Conservation (phyloP, 2,888 invertebrate genomes). For the Drosophila barbarae region DNA sequence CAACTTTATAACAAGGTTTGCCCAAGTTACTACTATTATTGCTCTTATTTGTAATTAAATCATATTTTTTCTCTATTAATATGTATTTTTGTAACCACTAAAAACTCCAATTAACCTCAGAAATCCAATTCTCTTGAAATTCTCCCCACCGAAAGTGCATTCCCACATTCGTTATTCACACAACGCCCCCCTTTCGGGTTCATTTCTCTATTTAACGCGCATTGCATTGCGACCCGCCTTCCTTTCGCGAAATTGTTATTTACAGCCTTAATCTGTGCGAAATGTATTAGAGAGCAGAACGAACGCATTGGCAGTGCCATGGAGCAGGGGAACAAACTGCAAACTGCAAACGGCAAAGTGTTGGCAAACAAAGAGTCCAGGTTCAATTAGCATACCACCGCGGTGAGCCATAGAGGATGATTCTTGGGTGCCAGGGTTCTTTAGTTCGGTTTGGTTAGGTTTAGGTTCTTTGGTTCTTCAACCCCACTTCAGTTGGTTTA, state of each 20-base stretch:
- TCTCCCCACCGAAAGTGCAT: conserved; percentile 24
- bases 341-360: conserved; percentile 49
- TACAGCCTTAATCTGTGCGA: conserved; percentile 68
- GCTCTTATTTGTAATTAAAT: background rate
- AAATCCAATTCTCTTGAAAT: background rate
- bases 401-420: conserved; percentile 53
- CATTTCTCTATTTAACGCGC: conserved; percentile 47
- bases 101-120: background rate
- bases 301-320: conserved; percentile 42
- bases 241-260: conserved; percentile 63
- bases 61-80: background rate
- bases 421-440: background rate
- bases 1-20: background rate
- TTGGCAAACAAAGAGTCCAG: conserved; percentile 64
- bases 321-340: conserved; percentile 1
- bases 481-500: conserved; percentile 3
- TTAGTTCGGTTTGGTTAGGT: conserved; percentile 1
- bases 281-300: conserved; percentile 68
- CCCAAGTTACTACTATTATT: background rate
- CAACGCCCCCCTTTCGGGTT: conserved; percentile 1
- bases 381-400: conserved; percentile 69
- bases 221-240: conserved; percentile 30
- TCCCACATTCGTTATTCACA: conserved; percentile 28
- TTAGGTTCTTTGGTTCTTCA: background rate
- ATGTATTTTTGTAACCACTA: background rate